Evolutionary conservation across 2,888 invertebrate genomes (phyloP).

Genomic region (Synanthedon andrenaeformis): DNA sequence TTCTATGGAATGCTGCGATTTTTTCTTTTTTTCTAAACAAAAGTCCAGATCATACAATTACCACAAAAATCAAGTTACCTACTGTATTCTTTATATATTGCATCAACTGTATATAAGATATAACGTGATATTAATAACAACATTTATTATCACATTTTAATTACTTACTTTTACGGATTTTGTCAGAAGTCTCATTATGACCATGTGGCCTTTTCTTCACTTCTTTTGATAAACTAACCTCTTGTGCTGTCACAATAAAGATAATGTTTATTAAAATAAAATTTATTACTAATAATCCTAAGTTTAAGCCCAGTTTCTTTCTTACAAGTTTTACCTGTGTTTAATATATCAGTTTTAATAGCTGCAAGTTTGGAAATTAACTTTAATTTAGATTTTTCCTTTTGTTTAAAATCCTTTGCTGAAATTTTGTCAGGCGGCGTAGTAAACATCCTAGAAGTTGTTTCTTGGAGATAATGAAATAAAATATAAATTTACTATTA

Average conservation of each 20-base stretch:
- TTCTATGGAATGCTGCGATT: too few species aligned
- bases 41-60: too few species aligned
- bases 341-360: constrained; percentile 12
- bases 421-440: constrained; percentile 78
- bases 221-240: constrained; percentile 7
- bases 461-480: too few species aligned
- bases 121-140: too few species aligned
- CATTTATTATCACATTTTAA: neutral
- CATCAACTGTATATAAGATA: too few species aligned
- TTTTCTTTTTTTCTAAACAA: too few species aligned
- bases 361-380: constrained; percentile 63
- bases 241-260: neutral
- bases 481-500: too few species aligned
- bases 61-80: too few species aligned
- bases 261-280: neutral
- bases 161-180: constrained; percentile 32
- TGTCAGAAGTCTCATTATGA: constrained; percentile 13
- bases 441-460: constrained; percentile 13
- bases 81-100: too few species aligned
- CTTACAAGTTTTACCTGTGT: neutral
- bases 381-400: constrained; percentile 78
- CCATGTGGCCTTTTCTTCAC: constrained; percentile 34
- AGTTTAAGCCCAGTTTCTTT: neutral
- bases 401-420: constrained; percentile 82
- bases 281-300: neutral